Percentiles rank a stretch among this genome's conserved stretches.
Conservation (phyloP, 2,888 invertebrate genomes). For the Diadegma fenestrale region DNA sequence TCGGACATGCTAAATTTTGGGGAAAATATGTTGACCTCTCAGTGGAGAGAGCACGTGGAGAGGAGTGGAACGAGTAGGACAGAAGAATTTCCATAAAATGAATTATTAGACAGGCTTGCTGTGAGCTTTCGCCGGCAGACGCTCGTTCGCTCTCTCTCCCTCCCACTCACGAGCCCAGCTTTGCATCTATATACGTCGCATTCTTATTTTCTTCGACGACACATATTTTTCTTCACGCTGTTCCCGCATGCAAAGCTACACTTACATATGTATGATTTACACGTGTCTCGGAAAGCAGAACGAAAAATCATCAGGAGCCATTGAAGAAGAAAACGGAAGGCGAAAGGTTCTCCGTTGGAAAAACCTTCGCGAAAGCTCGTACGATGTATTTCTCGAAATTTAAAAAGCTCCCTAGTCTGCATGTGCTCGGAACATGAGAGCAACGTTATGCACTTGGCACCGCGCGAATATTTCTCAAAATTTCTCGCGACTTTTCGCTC, state of each 20-base stretch:
- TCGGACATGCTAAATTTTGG: slow-evolving; percentile 82
- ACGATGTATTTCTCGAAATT: slow-evolving; percentile 50
- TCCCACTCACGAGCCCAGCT: background rate
- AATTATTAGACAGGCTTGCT: slow-evolving; percentile 78
- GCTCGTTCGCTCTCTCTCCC: slow-evolving; percentile 9
- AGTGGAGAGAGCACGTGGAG: slow-evolving; percentile 31
- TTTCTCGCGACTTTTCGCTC: slow-evolving; percentile 34
- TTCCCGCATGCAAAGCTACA: background rate
- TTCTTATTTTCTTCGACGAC: slow-evolving; percentile 48
- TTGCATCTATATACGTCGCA: background rate
- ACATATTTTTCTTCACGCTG: slow-evolving; percentile 54
- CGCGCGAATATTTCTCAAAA: slow-evolving; percentile 34
- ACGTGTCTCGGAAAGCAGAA: slow-evolving; percentile 15
- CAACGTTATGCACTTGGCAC: slow-evolving; percentile 13
- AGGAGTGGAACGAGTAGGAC: slow-evolving; percentile 33
- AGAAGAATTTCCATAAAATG: slow-evolving; percentile 80
- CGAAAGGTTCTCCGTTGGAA: slow-evolving; percentile 24
- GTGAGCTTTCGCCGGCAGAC: slow-evolving; percentile 57
- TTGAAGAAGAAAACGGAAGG: slow-evolving; percentile 54
- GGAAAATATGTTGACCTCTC: slow-evolving; percentile 82
- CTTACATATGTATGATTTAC: slow-evolving; percentile 7
- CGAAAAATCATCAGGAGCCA: slow-evolving; percentile 47
- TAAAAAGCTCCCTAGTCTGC: slow-evolving; percentile 20
- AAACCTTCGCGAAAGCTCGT: background rate
- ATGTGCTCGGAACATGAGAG: background rate